Evolutionary conservation across 2,888 invertebrate species (phyloP), one percentile per base, ranked within the genome.

Genomic region (Pyrrhia umbra): DNA sequence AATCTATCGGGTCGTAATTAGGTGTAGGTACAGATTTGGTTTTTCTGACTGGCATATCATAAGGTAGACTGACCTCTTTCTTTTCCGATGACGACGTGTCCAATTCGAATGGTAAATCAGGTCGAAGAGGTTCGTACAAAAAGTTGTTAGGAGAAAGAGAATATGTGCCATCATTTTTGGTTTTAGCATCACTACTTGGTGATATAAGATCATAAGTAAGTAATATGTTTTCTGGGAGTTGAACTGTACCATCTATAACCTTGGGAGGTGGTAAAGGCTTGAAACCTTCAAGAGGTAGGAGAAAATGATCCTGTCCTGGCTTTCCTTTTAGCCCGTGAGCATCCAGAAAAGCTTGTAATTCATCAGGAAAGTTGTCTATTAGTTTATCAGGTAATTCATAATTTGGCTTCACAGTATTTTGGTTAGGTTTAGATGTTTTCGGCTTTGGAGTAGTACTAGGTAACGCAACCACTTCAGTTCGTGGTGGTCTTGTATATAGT

Each of bases 401-500:
- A 55, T 87, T 90, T 42, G 79, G 85, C 37, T 85, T 85, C 1
- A 86, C 74, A 1, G 85, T 85, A 52, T 85, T 81, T 34, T 86
- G 68, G 50, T 88, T 86, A 23, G 81, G 75, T 63, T 79, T 84
- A 0, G 80, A 61, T 57, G 79, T 87, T n/a, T 81, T 47, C 8
- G 90, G 86, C 69, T 84, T 91, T 2, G 88, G 84, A n/a, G 90
- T 90, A 2, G 88, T 80, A 56, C 88, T 86, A 2, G 87, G 82
- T 65, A 87, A 90, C 21, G 89, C 85, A 1, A 96, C 90, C 46
- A 96, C 93, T 83, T 96, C 95, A 0, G 96, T 95, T 67, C 97
- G 90, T 1, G 97, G 97, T 45, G 96, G 95, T 85, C 95, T 96
- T 2, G 96, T 97, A 79, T 96, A 97, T 0, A 97, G 86, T 75